Base-by-base conservation (phyloP, 2,888 invertebrate species). In the Iselma pallidipennis region DNA sequence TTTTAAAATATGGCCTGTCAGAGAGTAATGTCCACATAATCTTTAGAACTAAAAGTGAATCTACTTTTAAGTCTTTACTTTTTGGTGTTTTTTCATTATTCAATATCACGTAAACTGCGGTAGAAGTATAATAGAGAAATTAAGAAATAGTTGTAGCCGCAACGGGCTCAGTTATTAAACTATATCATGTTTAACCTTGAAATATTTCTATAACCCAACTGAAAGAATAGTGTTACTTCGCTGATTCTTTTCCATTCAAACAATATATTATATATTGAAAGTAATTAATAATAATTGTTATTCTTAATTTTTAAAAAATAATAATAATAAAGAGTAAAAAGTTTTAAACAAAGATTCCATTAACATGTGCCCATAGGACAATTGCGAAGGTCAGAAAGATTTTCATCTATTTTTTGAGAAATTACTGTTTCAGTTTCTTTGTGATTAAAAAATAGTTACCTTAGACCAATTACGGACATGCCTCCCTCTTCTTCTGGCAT, bases 401-500 rank as follows among this genome's bases (percentile, higher is more conserved):
- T 4, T 37, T 37, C 16, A 37, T 29, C 14, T 12, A 12, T 33
- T 21, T 21, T 12, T n/a, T n/a, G n/a, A n/a, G n/a, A n/a, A n/a
- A n/a, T n/a, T n/a, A n/a, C n/a, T n/a, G n/a, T n/a, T n/a, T n/a
- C n/a, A n/a, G n/a, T n/a, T n/a, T 54, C 21, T 19, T 28, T 21
- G 26, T 12, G 29, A 19, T 5, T 26, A 42, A 31, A 29, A 28
- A 19, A 25, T 26, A 66, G 72, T 82, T 82, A 88, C 88, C 88
- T 88, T 81, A 87, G 84, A 75, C 88, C 87, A 33, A 88, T 85
- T 77, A 88, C 87, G 74, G 88, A 87, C 69, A 87, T 86, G 29
- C 86, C 86, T 42, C 88, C 85, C 78, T 90, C 90, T 66, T 90
- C 90, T 58, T 90, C 88, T 45, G 89, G 88, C 71, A 90, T 85